Evolutionary conservation across 2,888 invertebrate genomes (phyloP).

Genomic region (Harpalus rufipes): DNA sequence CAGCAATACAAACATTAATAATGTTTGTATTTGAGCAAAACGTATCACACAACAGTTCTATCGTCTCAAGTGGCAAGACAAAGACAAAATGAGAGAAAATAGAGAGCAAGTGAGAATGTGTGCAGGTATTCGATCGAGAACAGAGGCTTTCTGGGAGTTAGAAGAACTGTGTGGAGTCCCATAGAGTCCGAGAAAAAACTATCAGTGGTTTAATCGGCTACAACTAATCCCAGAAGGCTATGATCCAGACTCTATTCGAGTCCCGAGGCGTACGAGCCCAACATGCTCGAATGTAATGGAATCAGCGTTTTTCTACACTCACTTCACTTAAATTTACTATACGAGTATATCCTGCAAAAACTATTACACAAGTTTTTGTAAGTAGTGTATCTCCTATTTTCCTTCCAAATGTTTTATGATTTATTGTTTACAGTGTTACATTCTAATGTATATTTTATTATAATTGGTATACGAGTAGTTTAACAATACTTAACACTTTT

Average conservation of each 20-base stretch:
- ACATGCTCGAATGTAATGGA: conserved; percentile 58
- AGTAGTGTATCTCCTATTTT: neutral
- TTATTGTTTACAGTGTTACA: too few species aligned
- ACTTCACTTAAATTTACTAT: conserved; percentile 16
- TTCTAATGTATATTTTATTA: too few species aligned
- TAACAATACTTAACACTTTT: too few species aligned
- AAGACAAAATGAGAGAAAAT: conserved; percentile 12
- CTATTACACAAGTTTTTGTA: neutral
- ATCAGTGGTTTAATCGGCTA: conserved; percentile 64
- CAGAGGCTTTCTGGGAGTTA: conserved; percentile 38
- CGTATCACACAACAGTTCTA: too few species aligned
- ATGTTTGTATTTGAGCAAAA: too few species aligned
- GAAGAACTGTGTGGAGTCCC: conserved; percentile 47
- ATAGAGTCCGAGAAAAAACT: conserved; percentile 48
- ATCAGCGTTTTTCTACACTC: conserved; percentile 57
- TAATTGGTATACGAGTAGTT: too few species aligned
- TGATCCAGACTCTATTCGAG: conserved; percentile 50
- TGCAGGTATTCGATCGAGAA: conserved; percentile 35
- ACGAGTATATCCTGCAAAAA: neutral
- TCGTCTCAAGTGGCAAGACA: neutral
- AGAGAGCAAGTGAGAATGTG: conserved; percentile 19
- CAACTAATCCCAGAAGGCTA: conserved; percentile 63
- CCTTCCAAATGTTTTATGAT: neutral
- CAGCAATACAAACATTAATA: too few species aligned
- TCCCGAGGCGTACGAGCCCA: conserved; percentile 38